A percentile compares a stretch with the other conserved stretches of the same genome.
These are phyloP conservation scores for Melolontha melolontha DNA, from an alignment of 2,888 invertebrate genomes.

Conservation along the genomic window DNA sequence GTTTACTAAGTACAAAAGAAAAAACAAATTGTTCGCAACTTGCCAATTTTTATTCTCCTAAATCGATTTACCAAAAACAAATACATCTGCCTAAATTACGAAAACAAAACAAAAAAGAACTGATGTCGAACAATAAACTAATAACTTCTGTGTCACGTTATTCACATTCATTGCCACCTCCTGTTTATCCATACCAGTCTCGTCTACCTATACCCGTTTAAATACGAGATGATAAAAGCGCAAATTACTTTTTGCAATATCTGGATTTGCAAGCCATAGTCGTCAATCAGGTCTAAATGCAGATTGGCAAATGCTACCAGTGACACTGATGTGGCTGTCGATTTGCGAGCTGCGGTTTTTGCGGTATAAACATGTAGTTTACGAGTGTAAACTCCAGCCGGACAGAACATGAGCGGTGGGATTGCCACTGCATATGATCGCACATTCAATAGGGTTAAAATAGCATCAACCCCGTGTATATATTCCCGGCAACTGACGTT, in stretches of 20 bases:
- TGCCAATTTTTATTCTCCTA: too few species aligned
- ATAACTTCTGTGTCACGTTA: constrained; percentile 35
- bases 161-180: constrained; percentile 35
- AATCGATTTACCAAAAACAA: constrained; percentile 8
- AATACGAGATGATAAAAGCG: constrained; percentile 44
- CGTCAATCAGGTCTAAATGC: constrained; percentile 63
- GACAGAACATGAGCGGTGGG: constrained; percentile 64
- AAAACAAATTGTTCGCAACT: too few species aligned
- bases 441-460: constrained; percentile 61
- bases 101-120: constrained; percentile 17
- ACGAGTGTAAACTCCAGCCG: constrained; percentile 62
- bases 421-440: constrained; percentile 62
- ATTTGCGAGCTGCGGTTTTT: constrained; percentile 68
- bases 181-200: constrained; percentile 6
- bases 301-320: constrained; percentile 63
- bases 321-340: constrained; percentile 65
- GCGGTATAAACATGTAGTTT: constrained; percentile 67
- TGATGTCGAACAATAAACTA: constrained; percentile 28
- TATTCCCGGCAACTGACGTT: constrained; percentile 57
- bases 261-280: constrained; percentile 54
- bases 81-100: background rate
- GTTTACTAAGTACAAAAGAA: too few species aligned
- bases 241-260: constrained; percentile 46
- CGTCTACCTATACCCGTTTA: constrained; percentile 22
- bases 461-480: constrained; percentile 57